Conservation (phyloP, 2,797 vertebrate species). For the Melanotaenia maccullochi region DNA sequence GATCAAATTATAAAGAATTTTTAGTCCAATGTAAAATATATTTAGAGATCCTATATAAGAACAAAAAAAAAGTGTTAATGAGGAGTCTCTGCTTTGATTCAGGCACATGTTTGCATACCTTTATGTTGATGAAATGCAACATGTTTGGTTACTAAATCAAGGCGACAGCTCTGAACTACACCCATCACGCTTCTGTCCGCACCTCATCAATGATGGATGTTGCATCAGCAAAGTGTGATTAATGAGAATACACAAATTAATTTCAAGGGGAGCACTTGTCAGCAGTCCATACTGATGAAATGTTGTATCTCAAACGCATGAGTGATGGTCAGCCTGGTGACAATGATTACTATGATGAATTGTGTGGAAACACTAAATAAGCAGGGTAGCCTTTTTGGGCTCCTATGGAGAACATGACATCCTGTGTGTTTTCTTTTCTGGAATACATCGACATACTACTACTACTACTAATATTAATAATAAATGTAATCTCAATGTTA, state of each 20-base stretch:
- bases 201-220: constrained; percentile 77
- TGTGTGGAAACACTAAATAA: constrained; percentile 48
- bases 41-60: background rate
- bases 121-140: constrained; percentile 42
- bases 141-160: constrained; percentile 75
- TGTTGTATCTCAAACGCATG: constrained; percentile 65
- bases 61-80: background rate
- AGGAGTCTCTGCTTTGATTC: constrained; percentile 1
- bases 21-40: background rate
- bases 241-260: constrained; percentile 78
- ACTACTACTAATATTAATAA: background rate
- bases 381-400: constrained; percentile 42
- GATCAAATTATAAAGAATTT: background rate
- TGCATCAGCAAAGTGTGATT: constrained; percentile 78
- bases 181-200: constrained; percentile 60
- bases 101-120: constrained; percentile 2
- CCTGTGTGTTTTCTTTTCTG: constrained; percentile 24
- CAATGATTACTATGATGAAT: constrained; percentile 73
- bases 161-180: constrained; percentile 69
- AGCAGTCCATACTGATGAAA: constrained; percentile 69
- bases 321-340: constrained; percentile 61
- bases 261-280: constrained; percentile 77
- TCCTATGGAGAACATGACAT: constrained; percentile 10
- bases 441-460: constrained; percentile 2
- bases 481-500: constrained; percentile 24